Evolutionary conservation across 2,888 invertebrate species (phyloP), one percentile per base, ranked within the genome.

Genomic region (Hololepta plana): DNA sequence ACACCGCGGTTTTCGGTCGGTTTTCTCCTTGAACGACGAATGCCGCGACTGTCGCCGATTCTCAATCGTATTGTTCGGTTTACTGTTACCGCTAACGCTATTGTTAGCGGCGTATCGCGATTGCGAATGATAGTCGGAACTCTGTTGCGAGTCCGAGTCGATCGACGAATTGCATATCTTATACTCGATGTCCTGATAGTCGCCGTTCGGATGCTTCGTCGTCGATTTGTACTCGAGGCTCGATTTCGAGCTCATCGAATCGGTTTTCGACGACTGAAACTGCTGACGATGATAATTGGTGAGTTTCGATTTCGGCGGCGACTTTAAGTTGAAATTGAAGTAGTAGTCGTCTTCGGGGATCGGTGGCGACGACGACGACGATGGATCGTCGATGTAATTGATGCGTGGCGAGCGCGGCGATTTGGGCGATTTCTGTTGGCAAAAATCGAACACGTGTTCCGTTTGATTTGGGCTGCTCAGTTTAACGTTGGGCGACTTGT

Each of bases 141-240:
- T 41, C 20, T 38, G 30, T 17, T 43, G 44, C 5, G 47, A 45
- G 24, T 51, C 50, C 1, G 51, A 48, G 28, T 51, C 53, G 16
- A 49, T 27, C 4, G 53, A 50, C 32, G 51, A 49, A 34, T 51
- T 52, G 33, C 50, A 51, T 17, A 53, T 41, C 35, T 54, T 54
- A 31, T 52, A 52, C 33, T 55, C 52, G 17, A 53, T 51, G 37
- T 49, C 49, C 30, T 52, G 47, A 27, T 51, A 51, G 23, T 45
- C 48, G 3, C 49, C 45, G 7, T 44, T 49, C 1, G 49, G 49
- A 35, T 51, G 50, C 29, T 46, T 48, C n/a, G 45, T 51, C 1
- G 50, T 51, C 4, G 49, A 44, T 8, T 47, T 43, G 31, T 51
- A 51, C 32, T 51, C 51, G 32, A 51, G 37, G 31, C 50, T 51